These are phyloP conservation scores for Xenopus petersii DNA, from an alignment of 2,797 vertebrate genomes.

Conservation along the genomic window DNA sequence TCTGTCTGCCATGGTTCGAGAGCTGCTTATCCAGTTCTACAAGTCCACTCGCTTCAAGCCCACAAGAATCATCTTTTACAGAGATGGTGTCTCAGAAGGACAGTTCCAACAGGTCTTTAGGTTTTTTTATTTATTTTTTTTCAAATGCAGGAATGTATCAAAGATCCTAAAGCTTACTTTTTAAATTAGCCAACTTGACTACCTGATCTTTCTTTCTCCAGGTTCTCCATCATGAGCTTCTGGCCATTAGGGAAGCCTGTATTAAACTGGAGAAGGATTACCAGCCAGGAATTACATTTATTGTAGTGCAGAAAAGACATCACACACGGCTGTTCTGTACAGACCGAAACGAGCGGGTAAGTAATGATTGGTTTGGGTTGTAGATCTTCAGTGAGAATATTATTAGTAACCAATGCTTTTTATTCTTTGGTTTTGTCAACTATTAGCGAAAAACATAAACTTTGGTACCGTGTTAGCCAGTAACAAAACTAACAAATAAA, in stretches of 20 bases:
- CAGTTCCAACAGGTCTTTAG: constrained; percentile 90
- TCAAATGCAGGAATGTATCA: too few relatives aligned
- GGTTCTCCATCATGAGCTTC: constrained; percentile 94
- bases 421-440: too few relatives aligned
- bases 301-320: constrained; percentile 96
- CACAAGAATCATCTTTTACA: constrained; percentile 97
- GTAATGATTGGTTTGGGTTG: constrained; percentile 39
- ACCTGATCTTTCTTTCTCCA: constrained; percentile 47
- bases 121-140: too few relatives aligned
- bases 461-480: too few relatives aligned
- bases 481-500: too few relatives aligned
- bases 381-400: too few relatives aligned
- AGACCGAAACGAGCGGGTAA: constrained; percentile 92
- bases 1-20: constrained; percentile 94
- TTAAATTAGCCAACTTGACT: too few relatives aligned
- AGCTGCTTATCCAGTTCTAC: constrained; percentile 98
- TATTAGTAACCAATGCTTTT: too few relatives aligned
- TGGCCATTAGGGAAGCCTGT: constrained; percentile 96
- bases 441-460: too few relatives aligned
- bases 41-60: constrained; percentile 98
- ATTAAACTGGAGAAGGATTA: constrained; percentile 99
- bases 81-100: constrained; percentile 95
- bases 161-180: too few relatives aligned
- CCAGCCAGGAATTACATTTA: constrained; percentile 96
- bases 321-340: constrained; percentile 96